Conservation (phyloP, 2,113 vertebrate species). For the Antigone vipio region DNA sequence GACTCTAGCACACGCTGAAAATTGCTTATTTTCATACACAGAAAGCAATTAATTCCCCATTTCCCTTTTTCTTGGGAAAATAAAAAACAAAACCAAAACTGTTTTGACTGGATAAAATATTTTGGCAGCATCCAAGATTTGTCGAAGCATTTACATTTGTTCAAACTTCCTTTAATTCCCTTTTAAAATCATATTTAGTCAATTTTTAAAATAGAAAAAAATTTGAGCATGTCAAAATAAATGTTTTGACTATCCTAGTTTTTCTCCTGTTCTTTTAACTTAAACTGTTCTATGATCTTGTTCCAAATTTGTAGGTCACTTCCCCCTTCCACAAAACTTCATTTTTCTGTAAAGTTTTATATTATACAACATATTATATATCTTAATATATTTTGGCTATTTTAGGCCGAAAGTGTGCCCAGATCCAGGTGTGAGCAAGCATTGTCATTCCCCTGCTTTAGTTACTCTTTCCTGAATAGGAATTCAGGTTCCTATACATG, state of each 20-base stretch:
- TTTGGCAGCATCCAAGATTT: not conserved
- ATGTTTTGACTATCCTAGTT: not conserved
- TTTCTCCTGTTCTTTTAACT: not conserved
- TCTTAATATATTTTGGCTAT: not conserved
- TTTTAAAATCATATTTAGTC: not conserved
- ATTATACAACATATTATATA: not conserved
- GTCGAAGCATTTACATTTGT: not conserved
- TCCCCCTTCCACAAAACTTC: not conserved
- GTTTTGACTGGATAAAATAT: not conserved
- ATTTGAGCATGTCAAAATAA: not conserved
- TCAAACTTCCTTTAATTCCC: not conserved
- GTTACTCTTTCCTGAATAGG: not conserved
- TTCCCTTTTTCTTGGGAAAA: not conserved
- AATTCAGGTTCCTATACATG: not conserved
- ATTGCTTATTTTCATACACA: not conserved
- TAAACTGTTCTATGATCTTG: not conserved
- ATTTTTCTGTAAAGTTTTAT: not conserved
- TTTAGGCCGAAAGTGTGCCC: not conserved
- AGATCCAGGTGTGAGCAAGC: not conserved
- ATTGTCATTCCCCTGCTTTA: not conserved
- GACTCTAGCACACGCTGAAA: not conserved
- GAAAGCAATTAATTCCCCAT: not conserved
- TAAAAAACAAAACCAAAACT: not conserved
- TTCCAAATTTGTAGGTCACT: not conserved
- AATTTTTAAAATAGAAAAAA: not conserved